Percentiles rank a stretch among this genome's conserved stretches.
These are phyloP conservation scores for Actinopyga echinites DNA, from an alignment of 53 echinoderm and acorn worm species.

Conservation along the genomic window DNA sequence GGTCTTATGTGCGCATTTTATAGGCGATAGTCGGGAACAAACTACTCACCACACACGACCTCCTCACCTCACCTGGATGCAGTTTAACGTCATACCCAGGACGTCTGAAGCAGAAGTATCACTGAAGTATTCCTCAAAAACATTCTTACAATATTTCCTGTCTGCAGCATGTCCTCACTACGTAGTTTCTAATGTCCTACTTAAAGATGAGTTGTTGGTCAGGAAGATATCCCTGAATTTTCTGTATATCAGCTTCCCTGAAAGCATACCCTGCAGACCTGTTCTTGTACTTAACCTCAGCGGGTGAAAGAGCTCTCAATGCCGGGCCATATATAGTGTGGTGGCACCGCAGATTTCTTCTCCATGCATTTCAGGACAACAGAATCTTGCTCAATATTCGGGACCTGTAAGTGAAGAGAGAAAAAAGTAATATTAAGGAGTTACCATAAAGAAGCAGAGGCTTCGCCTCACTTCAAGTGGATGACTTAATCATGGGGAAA, in stretches of 20 bases:
- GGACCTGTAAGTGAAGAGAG: neutral
- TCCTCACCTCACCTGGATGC: no score
- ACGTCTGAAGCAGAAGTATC: neutral
- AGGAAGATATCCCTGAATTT: neutral
- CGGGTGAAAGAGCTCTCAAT: slow-evolving; percentile 9
- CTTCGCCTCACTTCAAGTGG: no score
- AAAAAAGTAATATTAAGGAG: neutral
- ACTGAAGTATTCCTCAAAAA: neutral
- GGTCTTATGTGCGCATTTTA: no score
- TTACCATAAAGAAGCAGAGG: no score
- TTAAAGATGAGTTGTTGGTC: neutral
- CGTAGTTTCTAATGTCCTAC: neutral
- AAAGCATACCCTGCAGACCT: neutral
- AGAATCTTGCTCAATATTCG: neutral
- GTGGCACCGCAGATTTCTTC: neutral
- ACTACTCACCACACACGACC: no score
- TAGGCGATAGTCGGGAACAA: no score
- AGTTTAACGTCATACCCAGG: no score
- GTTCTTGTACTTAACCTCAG: slow-evolving; percentile 15
- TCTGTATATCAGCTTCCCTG: slow-evolving; percentile 4
- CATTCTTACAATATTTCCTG: neutral
- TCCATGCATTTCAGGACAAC: slow-evolving; percentile 17
- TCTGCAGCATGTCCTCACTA: neutral
- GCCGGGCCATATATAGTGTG: slow-evolving; percentile 3
- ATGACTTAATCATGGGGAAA: no score